Base-by-base conservation (phyloP, 2,797 vertebrate species). In the Crax fasciolata region DNA sequence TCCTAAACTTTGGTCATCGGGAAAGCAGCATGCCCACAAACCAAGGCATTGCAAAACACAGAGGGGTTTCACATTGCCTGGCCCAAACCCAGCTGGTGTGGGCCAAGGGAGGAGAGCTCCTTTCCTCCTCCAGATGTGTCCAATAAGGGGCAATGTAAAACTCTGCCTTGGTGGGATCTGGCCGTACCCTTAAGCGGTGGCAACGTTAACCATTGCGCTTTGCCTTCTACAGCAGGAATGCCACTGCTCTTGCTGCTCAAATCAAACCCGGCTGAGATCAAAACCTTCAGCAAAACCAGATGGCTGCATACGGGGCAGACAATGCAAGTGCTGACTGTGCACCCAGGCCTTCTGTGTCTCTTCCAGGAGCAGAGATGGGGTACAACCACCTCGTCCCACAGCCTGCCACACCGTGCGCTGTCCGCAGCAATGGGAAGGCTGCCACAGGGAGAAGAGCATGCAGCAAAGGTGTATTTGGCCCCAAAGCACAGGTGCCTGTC, bases 211-310 rank as follows among this genome's bases (percentile, higher is more conserved):
- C 93, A 70, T 81, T 21, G 6, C 1, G 48, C 90, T 95, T 6
- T 6, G 0, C 44, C 92, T 89, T 54, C 84, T 72, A 27, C 43
- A 48, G 21, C 5, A 87, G 66, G 91, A 96, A 95, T 38, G 85
- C 61, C 0, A 24, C 92, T 67, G 83, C 85, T 89, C 67, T 54
- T 55, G 90, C 86, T 88, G 30, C 92, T 49, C 73, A 96, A 97
- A 96, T 97, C 93, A 96, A 97, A 96, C 88, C 94, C 84, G 58
- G 66, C 70, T 94, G 93, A 92, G 91, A 94, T 92, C 94, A 95
- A 91, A 96, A 85, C 62, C 83, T 66, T 96, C 94, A 97, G 73
- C 96, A 96, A 89, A 97, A 94, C 93, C 96, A 97, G 96, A 96
- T 97, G 96, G 94, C 74, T 96, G 92, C 84, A 58, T 17, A 75